These are phyloP conservation scores for Nemotelus nigrinus DNA, from an alignment of 2,888 invertebrate genomes.

Conservation along the genomic window DNA sequence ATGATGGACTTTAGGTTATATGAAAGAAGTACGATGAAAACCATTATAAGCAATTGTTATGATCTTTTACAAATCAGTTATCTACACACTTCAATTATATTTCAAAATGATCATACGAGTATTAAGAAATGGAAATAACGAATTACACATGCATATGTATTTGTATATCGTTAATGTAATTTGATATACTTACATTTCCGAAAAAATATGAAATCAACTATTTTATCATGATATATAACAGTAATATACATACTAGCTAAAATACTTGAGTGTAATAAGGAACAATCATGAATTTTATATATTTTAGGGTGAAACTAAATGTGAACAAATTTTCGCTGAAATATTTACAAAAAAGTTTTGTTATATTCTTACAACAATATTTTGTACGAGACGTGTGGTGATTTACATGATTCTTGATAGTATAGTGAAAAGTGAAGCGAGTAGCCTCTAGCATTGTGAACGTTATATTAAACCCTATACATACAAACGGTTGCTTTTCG, in stretches of 20 bases:
- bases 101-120: too few species aligned
- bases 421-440: constrained; percentile 46
- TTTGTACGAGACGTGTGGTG: constrained; percentile 28
- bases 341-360: constrained; percentile 33
- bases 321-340: constrained; percentile 31
- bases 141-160: too few species aligned
- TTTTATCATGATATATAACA: constrained; percentile 12
- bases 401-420: constrained; percentile 41
- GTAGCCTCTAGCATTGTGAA: constrained; percentile 55
- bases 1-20: neutral
- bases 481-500: neutral
- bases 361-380: constrained; percentile 28
- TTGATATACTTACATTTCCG: neutral
- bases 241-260: constrained; percentile 33
- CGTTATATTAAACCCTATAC: neutral
- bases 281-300: constrained; percentile 48
- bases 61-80: neutral
- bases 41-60: constrained; percentile 36
- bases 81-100: too few species aligned
- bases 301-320: constrained; percentile 46
- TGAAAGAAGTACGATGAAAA: neutral
- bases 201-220: neutral
- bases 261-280: constrained; percentile 36
- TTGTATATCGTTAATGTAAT: too few species aligned
- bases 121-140: too few species aligned